A percentile compares a stretch with the other conserved stretches of the same genome.
These are phyloP conservation scores for Callaeas wilsoni DNA, from an alignment of 2,113 vertebrate genomes.

Conservation along the genomic window DNA sequence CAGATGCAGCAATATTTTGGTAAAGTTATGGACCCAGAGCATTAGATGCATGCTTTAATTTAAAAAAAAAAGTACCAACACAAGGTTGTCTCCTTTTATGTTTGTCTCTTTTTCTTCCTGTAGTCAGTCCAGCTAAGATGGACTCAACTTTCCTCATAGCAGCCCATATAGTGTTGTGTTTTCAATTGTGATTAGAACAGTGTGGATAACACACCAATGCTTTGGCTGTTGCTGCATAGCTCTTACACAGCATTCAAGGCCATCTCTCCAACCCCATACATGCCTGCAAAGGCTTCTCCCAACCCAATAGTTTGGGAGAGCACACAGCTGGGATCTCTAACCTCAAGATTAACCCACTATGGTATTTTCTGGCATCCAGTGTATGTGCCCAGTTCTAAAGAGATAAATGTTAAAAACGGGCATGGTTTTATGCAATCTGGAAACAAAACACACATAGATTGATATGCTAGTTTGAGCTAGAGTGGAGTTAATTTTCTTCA, in stretches of 20 bases:
- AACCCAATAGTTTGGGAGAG: background rate
- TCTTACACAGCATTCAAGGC: background rate
- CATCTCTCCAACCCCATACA: background rate
- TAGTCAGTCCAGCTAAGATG: background rate
- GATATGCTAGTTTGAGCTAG: background rate
- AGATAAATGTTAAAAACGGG: background rate
- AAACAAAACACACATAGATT: background rate
- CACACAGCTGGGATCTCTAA: background rate
- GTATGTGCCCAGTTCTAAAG: background rate
- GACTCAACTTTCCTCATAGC: background rate
- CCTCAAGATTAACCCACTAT: background rate
- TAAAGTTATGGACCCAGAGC: background rate
- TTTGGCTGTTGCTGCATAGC: background rate
- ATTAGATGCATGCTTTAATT: background rate
- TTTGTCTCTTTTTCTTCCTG: background rate
- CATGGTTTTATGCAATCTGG: background rate
- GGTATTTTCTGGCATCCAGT: background rate
- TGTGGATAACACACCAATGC: rapidly evolving
- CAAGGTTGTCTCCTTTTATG: background rate
- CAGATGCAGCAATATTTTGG: background rate
- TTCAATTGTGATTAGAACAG: background rate
- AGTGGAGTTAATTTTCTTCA: background rate
- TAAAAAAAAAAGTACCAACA: background rate
- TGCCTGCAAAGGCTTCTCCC: background rate
- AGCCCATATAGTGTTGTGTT: background rate